Evolutionary conservation across 2,888 invertebrate species (phyloP), one percentile per base, ranked within the genome.

Genomic region (Caenorhabditis sp.): DNA sequence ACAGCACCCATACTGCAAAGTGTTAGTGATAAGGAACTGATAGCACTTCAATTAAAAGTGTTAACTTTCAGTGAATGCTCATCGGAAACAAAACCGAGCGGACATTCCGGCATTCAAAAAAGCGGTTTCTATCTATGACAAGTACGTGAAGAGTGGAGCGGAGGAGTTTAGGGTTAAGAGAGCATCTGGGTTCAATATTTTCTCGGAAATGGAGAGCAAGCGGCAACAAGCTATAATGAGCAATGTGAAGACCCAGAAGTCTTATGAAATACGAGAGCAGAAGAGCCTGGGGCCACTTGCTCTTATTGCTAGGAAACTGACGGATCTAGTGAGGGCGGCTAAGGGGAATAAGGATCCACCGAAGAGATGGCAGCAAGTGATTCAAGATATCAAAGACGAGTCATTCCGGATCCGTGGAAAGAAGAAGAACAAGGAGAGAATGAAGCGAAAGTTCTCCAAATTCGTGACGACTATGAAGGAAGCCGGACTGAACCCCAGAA

Each of bases 251-350:
- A 71, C 70, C 0, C 51, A 26, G 18, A 79, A 61, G n/a, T 71
- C 79, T 0, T 79, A 65, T 55, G 28, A 53, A 13, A 28, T 81
- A 9, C 51, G 58, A 0, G 76, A 76, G 15, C 37, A 64, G 13
- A 77, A 76, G 18, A 64, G 53, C 13, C 26, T 70, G n/a, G 80
- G 82, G 13, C 88, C 87, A 1, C 67, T 88, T 40, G 78, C 83
- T 1, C 37, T 85, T 40, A 61, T 88, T 11, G 87, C 88, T 0
- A 84, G 80, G 62, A 80, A 80, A n/a, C 53, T 88, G 61, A 88
- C 85, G 8, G 80, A 83, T 40, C 50, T 82, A 26, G 81, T 88
- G 5, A 69, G 84, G 37, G 68, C 74, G 8, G 74, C 85, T 22
- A 88, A 88, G 67, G 80, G 85, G n/a, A 86, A 81, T 44, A 84